phyloP scores from a whole-genome alignment of 2,113 vertebrate genomes.

The Malurus melanocephalus region DNA sequence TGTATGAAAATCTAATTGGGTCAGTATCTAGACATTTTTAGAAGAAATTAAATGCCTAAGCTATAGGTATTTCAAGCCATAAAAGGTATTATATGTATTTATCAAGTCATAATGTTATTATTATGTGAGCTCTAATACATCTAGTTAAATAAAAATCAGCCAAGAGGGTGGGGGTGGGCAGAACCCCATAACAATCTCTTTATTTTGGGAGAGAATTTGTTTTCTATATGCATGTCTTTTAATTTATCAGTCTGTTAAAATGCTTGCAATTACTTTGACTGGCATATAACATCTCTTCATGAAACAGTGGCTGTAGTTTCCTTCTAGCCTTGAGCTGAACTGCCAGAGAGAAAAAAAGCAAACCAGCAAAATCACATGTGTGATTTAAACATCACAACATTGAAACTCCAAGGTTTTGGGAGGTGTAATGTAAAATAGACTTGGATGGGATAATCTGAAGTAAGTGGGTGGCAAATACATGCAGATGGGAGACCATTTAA shows the following conservation, averaged over 20 bases:
- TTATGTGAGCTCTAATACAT: constrained; percentile 60
- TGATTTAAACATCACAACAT: neutral
- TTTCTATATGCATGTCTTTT: neutral
- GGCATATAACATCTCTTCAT: neutral
- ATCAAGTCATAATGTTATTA: constrained; percentile 56
- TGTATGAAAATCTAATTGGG: constrained; percentile 72
- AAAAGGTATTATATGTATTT: constrained; percentile 61
- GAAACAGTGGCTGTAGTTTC: neutral
- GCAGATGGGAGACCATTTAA: constrained; percentile 24
- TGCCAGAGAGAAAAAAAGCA: neutral
- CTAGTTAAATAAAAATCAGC: constrained; percentile 20
- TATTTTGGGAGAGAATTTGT: constrained; percentile 29
- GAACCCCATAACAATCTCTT: neutral
- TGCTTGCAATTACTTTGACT: neutral
- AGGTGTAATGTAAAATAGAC: constrained; percentile 19
- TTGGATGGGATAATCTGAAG: constrained; percentile 26
- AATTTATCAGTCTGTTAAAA: neutral
- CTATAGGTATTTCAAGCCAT: constrained; percentile 16
- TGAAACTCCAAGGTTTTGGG: constrained; percentile 4
- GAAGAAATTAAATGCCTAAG: constrained; percentile 68
- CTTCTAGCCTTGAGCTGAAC: neutral
- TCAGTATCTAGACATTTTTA: constrained; percentile 49
- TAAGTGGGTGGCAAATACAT: constrained; percentile 39
- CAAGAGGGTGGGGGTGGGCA: neutral
- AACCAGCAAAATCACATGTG: neutral